phyloP scores from a whole-genome alignment of 1,140 invertebrate genomes.

The Chlorops oryzae region DNA sequence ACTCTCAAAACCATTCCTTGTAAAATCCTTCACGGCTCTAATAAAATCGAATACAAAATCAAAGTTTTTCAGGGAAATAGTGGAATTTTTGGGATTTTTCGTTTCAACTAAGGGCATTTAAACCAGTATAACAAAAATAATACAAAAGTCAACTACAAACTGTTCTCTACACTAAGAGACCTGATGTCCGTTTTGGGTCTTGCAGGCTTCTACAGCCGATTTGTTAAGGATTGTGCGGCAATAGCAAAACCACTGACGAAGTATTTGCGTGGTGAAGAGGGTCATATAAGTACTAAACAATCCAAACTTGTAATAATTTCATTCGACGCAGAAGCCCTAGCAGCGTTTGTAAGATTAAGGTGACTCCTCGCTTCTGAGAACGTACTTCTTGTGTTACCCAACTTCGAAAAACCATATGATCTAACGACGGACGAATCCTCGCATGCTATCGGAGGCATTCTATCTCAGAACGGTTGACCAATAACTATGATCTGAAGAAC shows the following conservation, averaged over 20 bases:
- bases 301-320: too few relatives aligned
- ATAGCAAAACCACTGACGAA: conserved; percentile 17
- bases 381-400: too few relatives aligned
- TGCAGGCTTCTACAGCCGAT: conserved; percentile 26
- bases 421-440: conserved; percentile 47
- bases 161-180: conserved; percentile 21
- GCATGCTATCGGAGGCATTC: conserved; percentile 35
- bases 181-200: conserved; percentile 29
- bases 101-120: conserved; percentile 15
- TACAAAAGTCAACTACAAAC: conserved; percentile 17
- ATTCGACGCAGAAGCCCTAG: too few relatives aligned
- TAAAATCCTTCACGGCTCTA: too few relatives aligned
- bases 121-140: conserved; percentile 13
- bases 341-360: too few relatives aligned
- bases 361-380: too few relatives aligned
- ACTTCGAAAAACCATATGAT: conserved; percentile 27
- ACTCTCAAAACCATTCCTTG: too few relatives aligned
- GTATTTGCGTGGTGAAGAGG: conserved; percentile 7
- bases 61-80: conserved; percentile 13
- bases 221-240: conserved; percentile 22
- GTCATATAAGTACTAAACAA: background rate
- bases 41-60: too few relatives aligned
- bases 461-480: conserved; percentile 19
- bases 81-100: conserved; percentile 24
- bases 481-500: background rate